Percentiles rank a stretch among this genome's conserved stretches.
Conservation (phyloP, 2,797 vertebrate species). For the Pseudochirops corinnae region DNA sequence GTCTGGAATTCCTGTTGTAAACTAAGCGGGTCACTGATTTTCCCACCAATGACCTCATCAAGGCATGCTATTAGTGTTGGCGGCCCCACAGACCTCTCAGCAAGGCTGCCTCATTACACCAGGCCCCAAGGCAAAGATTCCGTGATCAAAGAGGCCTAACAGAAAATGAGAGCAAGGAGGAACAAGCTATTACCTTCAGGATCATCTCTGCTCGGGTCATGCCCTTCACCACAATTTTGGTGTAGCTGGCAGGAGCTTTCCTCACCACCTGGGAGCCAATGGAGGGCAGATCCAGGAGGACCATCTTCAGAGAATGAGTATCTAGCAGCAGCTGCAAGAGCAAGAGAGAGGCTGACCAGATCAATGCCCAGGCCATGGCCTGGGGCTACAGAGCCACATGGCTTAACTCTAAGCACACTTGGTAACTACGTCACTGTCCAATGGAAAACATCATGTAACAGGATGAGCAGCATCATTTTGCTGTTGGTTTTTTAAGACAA, state of each 20-base stretch:
- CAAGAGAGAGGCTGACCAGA: constrained; percentile 30
- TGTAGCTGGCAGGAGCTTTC: constrained; percentile 98
- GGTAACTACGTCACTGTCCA: not conserved
- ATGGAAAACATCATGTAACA: not conserved
- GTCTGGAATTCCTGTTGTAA: constrained; percentile 80
- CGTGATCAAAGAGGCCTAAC: not conserved
- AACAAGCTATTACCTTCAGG: constrained; percentile 91
- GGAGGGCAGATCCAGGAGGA: constrained; percentile 96
- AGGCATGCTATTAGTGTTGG: not conserved
- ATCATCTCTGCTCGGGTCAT: constrained; percentile 99
- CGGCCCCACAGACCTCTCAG: not conserved
- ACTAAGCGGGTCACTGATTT: constrained; percentile 76
- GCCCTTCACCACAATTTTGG: constrained; percentile 99
- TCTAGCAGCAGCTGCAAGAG: constrained; percentile 94
- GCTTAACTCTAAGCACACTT: constrained; percentile 24
- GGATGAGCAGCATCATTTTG: rapidly evolving
- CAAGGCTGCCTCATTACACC: constrained; percentile 6
- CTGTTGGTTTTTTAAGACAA: not conserved
- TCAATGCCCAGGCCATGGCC: not conserved
- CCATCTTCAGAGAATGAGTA: constrained; percentile 98
- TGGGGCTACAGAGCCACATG: not conserved
- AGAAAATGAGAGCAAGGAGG: constrained; percentile 24
- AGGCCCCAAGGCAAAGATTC: not conserved
- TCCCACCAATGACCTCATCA: not conserved
- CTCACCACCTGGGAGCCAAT: constrained; percentile 98